Base-by-base conservation (phyloP, 2,888 invertebrate species). In the Linyphia triangularis region DNA sequence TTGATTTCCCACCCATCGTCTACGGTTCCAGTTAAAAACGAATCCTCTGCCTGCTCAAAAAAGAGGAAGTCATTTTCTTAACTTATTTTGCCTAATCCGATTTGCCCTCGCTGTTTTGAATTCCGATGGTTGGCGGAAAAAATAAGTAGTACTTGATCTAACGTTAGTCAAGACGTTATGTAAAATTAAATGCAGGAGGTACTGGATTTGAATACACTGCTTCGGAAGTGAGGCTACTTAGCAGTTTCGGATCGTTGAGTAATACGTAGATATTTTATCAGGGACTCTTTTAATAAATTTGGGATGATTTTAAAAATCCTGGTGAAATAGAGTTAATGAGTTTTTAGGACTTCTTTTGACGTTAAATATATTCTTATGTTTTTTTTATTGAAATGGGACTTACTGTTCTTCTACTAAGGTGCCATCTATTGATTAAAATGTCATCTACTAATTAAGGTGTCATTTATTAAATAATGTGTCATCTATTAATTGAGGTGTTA, bases 21-120 rank as follows among this genome's bases (percentile, higher is more conserved):
- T 63, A 63, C 63, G 63, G 77, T 77, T 40, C 77, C 77, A 63
- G 77, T 77, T 77, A 77, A 77, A 77, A 77, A 37, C 63, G 77
- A 77, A 77, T 77, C 63, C 37, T 51, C 10, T 10, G 22, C 19
- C 24, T 72, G 43, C 28, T 43, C 24, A 22, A 16, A 57, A 37
- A 37, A 16, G 7, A 33, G 37, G 77, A 77, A 77, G 77, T 77
- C 63, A 77, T 77, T 77, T 77, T 77, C 77, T 77, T 77, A 77
- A 77, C 77, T 77, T 77, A 77, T 77, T 77, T 77, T 63, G 24
- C 40, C 61, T 77, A 77, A 77, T 77, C 77, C 40, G 77, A 63
- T 77, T 77, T 77, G 61, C n/a, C 33, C 16, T 19, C 59, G 61
- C 77, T 63, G 77, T 16, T 40, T 63, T 63, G 77, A 77, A 77